Evolutionary conservation across 2,113 vertebrate genomes (phyloP).

Genomic region (Delphinus delphis): DNA sequence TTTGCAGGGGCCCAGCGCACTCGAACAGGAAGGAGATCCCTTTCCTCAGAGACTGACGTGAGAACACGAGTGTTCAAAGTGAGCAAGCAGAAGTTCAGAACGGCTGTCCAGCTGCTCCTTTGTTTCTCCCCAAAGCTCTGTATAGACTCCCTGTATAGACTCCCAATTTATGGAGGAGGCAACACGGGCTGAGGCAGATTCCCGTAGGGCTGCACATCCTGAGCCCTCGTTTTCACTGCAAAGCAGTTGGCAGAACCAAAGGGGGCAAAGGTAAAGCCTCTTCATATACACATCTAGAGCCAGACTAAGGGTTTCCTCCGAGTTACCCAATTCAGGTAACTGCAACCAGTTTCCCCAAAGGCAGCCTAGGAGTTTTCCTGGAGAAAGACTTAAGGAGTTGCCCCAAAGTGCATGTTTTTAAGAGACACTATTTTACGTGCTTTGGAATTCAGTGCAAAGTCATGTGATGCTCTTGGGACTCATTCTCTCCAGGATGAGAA

Average conservation of each 20-base stretch:
- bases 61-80: background rate
- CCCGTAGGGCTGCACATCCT: accelerated
- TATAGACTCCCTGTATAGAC: accelerated
- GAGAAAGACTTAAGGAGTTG: background rate
- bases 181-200: background rate
- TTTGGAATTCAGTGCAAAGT: background rate
- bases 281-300: background rate
- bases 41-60: background rate
- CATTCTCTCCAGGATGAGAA: background rate
- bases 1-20: accelerated
- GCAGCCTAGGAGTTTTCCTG: background rate
- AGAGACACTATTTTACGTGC: background rate
- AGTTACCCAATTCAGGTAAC: background rate
- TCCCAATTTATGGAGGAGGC: background rate
- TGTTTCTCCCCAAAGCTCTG: background rate
- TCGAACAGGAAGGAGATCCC: background rate
- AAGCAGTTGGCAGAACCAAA: background rate
- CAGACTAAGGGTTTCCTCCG: background rate
- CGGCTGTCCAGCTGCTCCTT: background rate
- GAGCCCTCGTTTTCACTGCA: background rate
- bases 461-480: background rate
- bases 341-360: background rate
- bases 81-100: background rate
- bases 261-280: accelerated
- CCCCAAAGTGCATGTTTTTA: background rate